A percentile compares a stretch with the other conserved stretches of the same genome.
These are phyloP conservation scores for Tribolium freemani DNA, from an alignment of 2,888 invertebrate species.

Conservation along the genomic window DNA sequence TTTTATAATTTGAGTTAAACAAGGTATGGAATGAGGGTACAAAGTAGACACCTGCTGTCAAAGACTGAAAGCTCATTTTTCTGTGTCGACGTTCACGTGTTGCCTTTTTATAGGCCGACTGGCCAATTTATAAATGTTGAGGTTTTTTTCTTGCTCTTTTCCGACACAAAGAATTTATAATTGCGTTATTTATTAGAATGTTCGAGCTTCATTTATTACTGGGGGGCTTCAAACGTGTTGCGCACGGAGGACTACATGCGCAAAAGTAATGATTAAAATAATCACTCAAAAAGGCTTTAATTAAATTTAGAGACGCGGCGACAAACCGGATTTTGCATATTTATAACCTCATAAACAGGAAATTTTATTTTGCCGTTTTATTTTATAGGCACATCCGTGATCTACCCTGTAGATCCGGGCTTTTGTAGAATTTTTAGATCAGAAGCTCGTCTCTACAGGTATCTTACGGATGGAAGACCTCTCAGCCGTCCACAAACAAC, in stretches of 20 bases:
- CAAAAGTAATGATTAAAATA: constrained; percentile 63
- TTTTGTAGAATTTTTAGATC: constrained; percentile 92
- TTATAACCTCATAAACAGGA: background rate
- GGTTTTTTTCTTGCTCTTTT: constrained; percentile 15
- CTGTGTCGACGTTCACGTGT: constrained; percentile 55
- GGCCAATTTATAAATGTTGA: constrained; percentile 54
- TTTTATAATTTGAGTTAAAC: constrained; percentile 51
- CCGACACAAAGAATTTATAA: constrained; percentile 41
- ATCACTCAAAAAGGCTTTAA: constrained; percentile 40
- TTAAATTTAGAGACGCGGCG: constrained; percentile 20
- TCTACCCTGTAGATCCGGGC: constrained; percentile 99
- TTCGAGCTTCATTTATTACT: background rate
- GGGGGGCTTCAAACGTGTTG: constrained; percentile 41
- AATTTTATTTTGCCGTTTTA: background rate
- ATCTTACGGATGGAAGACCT: constrained; percentile 97
- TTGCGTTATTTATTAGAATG: constrained; percentile 38
- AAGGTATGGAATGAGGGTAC: constrained; percentile 47
- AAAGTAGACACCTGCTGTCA: constrained; percentile 57
- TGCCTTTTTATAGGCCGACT: constrained; percentile 51
- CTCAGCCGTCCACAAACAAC: constrained; percentile 69
- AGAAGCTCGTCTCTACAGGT: constrained; percentile 99
- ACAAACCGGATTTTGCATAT: background rate
- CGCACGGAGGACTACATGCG: constrained; percentile 58
- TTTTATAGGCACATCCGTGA: constrained; percentile 89
- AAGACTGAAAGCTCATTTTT: constrained; percentile 56